phyloP scores from a whole-genome alignment of 2,888 invertebrate genomes.

The Tachina fera region DNA sequence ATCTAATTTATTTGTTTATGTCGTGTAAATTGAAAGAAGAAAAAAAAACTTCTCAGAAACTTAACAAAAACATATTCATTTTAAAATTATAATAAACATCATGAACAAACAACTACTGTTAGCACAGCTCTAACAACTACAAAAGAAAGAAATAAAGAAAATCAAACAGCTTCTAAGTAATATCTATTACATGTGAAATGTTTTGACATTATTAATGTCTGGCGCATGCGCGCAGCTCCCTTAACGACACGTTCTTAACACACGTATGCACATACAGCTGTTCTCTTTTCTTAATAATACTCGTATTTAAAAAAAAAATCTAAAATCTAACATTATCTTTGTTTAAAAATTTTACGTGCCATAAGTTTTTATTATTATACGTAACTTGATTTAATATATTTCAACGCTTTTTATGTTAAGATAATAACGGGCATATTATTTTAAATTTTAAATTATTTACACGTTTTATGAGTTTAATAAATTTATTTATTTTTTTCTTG shows the following conservation, averaged over 20 bases:
- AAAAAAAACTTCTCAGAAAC: not conserved
- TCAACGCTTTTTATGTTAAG: not conserved
- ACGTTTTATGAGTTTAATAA: slow-evolving; percentile 47
- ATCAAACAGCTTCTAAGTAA: slow-evolving; percentile 30
- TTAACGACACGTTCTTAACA: slow-evolving; percentile 2
- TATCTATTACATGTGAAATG: slow-evolving; percentile 22
- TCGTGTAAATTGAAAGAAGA: not conserved
- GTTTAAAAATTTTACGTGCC: slow-evolving; percentile 55
- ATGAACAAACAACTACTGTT: not conserved
- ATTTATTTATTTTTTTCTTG: slow-evolving; percentile 9
- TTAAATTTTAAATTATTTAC: slow-evolving; percentile 44
- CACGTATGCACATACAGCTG: not conserved
- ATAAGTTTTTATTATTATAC: slow-evolving; percentile 36
- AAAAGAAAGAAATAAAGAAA: too few species aligned
- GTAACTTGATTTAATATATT: slow-evolving; percentile 37
- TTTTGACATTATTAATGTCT: slow-evolving; percentile 44
- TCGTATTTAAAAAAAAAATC: too few species aligned
- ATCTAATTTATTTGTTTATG: not conserved
- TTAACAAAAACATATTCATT: not conserved
- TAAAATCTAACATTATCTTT: not conserved
- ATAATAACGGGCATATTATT: not conserved
- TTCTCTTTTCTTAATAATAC: not conserved
- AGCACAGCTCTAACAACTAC: not conserved
- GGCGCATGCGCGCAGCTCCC: slow-evolving; percentile 43
- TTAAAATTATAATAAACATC: not conserved